Evolutionary conservation across 2,797 vertebrate species (phyloP).

Genomic region (Brotula barbata): DNA sequence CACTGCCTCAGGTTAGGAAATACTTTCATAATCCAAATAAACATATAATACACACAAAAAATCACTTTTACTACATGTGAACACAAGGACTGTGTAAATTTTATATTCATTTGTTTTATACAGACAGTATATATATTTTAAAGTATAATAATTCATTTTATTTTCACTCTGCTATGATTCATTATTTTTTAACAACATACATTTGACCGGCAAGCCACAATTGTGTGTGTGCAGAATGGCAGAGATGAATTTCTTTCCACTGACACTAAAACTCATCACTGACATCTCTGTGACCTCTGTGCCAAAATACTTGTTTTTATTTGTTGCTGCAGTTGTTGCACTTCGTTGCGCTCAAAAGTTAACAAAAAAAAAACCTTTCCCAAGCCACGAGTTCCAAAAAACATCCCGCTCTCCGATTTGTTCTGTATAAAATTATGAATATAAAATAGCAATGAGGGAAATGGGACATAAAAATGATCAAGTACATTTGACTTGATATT

Average conservation of each 20-base stretch:
- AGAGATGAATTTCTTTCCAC: not conserved
- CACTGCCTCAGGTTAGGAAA: constrained; percentile 5
- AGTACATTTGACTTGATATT: constrained; percentile 16
- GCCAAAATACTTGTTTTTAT: too few relatives aligned
- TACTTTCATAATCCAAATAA: not conserved
- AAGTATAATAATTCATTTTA: too few relatives aligned
- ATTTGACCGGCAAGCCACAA: constrained; percentile 4
- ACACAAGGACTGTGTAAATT: constrained; percentile 2
- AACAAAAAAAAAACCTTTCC: too few relatives aligned
- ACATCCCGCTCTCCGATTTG: not conserved
- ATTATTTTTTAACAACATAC: not conserved
- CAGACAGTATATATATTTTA: too few relatives aligned
- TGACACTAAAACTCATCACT: constrained; percentile 1
- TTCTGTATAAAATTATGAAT: not conserved
- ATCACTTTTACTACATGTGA: constrained; percentile 1
- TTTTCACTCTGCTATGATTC: not conserved
- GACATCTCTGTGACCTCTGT: too few relatives aligned
- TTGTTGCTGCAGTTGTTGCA: not conserved
- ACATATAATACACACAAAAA: not conserved
- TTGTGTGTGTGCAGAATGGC: constrained; percentile 1
- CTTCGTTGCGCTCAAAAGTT: too few relatives aligned
- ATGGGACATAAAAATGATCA: not conserved
- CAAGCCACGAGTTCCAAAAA: constrained; percentile 4
- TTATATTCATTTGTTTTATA: too few relatives aligned
- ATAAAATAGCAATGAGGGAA: constrained; percentile 23